These are phyloP conservation scores for Danaus chrysippus DNA, from an alignment of 2,888 invertebrate genomes.

Conservation along the genomic window DNA sequence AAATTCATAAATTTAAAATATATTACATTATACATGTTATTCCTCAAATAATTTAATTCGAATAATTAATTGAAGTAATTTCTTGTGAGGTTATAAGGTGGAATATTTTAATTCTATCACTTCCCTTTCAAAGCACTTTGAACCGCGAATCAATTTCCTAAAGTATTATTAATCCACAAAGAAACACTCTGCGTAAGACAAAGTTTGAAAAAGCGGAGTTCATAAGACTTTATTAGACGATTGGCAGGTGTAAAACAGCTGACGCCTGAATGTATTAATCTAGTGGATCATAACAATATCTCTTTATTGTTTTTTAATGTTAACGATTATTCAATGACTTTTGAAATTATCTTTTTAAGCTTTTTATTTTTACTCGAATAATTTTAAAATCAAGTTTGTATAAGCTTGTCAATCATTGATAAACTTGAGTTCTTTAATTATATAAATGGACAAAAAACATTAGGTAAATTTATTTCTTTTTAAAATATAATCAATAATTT, in stretches of 20 bases:
- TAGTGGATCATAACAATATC: slow-evolving; percentile 47
- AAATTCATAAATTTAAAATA: too few species aligned
- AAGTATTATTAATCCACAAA: slow-evolving; percentile 30
- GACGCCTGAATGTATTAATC: slow-evolving; percentile 64
- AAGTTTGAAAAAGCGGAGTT: slow-evolving; percentile 64
- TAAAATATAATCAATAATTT: too few species aligned
- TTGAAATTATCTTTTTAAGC: not conserved
- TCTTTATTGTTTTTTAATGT: not conserved
- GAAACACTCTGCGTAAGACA: slow-evolving; percentile 27
- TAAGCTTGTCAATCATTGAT: too few species aligned
- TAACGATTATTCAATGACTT: not conserved
- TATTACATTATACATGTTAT: too few species aligned
- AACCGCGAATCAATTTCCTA: slow-evolving; percentile 19
- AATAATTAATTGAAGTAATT: too few species aligned
- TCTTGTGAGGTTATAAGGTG: too few species aligned
- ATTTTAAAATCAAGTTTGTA: too few species aligned
- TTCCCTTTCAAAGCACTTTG: slow-evolving; percentile 6
- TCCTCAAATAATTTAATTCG: too few species aligned
- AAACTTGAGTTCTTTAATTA: too few species aligned
- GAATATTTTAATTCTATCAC: not conserved
- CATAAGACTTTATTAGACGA: slow-evolving; percentile 70
- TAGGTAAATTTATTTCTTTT: too few species aligned
- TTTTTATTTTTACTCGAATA: too few species aligned
- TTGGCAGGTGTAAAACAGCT: slow-evolving; percentile 68
- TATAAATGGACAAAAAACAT: too few species aligned